Conservation (phyloP, 2,888 invertebrate genomes). For the Carabus problematicus region DNA sequence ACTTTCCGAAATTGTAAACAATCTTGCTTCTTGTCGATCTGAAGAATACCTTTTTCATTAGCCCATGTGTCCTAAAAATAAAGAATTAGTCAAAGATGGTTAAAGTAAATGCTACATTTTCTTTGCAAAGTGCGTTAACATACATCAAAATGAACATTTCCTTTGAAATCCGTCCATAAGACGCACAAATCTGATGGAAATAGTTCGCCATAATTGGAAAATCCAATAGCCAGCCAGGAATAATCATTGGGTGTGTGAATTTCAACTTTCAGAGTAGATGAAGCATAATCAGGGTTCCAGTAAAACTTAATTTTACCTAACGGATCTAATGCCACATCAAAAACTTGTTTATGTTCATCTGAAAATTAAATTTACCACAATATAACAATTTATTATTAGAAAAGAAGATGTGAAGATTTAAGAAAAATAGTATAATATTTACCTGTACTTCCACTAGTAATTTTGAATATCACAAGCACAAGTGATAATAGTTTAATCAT, state of each 20-base stretch:
- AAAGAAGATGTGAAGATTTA: not conserved
- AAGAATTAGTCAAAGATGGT: constrained; percentile 32
- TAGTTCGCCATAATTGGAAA: constrained; percentile 80
- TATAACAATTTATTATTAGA: not conserved
- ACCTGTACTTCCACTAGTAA: constrained; percentile 22
- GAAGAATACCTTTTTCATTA: constrained; percentile 69
- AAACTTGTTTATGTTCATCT: constrained; percentile 48
- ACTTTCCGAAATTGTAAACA: constrained; percentile 68
- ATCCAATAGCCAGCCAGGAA: constrained; percentile 84
- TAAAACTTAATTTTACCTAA: constrained; percentile 57
- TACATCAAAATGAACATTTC: constrained; percentile 66
- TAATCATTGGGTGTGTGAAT: constrained; percentile 62
- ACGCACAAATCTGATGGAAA: constrained; percentile 83
- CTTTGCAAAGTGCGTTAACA: constrained; percentile 27
- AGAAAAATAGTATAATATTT: constrained; percentile 4
- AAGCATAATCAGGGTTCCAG: constrained; percentile 61
- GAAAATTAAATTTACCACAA: not conserved
- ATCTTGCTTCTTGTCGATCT: constrained; percentile 75
- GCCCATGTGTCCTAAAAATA: constrained; percentile 74
- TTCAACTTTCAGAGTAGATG: constrained; percentile 60
- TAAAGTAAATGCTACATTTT: constrained; percentile 12
- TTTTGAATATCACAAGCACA: constrained; percentile 25
- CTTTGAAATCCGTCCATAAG: constrained; percentile 76
- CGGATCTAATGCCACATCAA: constrained; percentile 57
- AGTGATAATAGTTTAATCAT: constrained; percentile 33